Evolutionary conservation across 2,113 vertebrate species (phyloP).

Genomic region (Sander vitreus): DNA sequence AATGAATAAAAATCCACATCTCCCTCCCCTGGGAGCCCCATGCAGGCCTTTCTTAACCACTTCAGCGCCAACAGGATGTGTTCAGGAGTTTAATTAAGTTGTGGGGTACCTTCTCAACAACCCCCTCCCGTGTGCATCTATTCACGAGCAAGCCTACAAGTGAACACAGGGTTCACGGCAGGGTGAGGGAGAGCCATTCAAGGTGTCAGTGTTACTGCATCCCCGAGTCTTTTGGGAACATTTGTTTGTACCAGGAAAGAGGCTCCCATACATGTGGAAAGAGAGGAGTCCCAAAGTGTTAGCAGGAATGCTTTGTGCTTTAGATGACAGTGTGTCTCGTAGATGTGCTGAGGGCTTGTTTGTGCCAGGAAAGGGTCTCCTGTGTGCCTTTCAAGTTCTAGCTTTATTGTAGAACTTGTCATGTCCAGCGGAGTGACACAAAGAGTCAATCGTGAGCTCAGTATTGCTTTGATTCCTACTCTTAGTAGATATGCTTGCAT

Average conservation of each 20-base stretch:
- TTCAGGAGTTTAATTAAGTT: slow-evolving; percentile 74
- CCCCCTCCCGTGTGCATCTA: slow-evolving; percentile 43
- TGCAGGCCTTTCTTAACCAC: slow-evolving; percentile 45
- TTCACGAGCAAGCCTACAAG: slow-evolving; percentile 54
- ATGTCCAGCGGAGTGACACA: slow-evolving; percentile 7
- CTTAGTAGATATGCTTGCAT: background rate
- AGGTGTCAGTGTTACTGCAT: slow-evolving; percentile 52
- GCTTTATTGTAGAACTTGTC: slow-evolving; percentile 3
- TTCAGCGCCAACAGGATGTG: slow-evolving; percentile 31
- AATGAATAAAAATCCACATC: background rate
- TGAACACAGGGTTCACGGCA: slow-evolving; percentile 60
- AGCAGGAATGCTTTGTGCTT: slow-evolving; percentile 33
- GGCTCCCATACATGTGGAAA: slow-evolving; percentile 44
- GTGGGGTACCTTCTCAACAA: slow-evolving; percentile 26
- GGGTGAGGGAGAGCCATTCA: slow-evolving; percentile 57
- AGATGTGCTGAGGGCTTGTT: slow-evolving; percentile 17
- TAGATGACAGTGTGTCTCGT: slow-evolving; percentile 28
- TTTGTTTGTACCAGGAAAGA: slow-evolving; percentile 60
- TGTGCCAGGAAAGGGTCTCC: slow-evolving; percentile 13
- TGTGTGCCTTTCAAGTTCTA: slow-evolving; percentile 16
- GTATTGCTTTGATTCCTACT: background rate
- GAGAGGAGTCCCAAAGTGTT: slow-evolving; percentile 7
- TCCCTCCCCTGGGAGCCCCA: slow-evolving; percentile 12
- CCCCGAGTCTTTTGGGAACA: slow-evolving; percentile 40
- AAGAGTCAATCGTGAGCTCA: background rate